These are phyloP conservation scores for Notolabrus celidotus DNA, from an alignment of 2,797 vertebrate genomes.

Conservation along the genomic window DNA sequence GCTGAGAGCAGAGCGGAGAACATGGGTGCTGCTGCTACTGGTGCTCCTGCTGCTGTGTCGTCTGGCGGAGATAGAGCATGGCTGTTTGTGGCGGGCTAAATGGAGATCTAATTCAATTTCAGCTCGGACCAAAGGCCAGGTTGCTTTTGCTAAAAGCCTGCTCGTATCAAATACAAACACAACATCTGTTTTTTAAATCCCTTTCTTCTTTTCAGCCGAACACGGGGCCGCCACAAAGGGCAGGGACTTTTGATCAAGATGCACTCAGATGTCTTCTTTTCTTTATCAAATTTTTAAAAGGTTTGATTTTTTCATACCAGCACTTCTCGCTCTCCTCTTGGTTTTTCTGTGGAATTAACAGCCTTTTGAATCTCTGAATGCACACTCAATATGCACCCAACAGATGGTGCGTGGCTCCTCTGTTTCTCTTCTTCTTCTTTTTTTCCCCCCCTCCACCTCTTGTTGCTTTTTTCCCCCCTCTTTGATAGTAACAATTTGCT, in stretches of 20 bases:
- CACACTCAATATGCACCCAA: conserved; percentile 62
- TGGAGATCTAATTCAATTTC: conserved; percentile 72
- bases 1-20: conserved; percentile 32
- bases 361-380: conserved; percentile 59
- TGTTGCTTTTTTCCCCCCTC: conserved; percentile 40
- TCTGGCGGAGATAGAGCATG: too few species aligned
- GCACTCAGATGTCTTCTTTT: neutral
- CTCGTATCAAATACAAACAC: conserved; percentile 56
- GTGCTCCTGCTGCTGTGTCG: neutral
- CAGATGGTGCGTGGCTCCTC: conserved; percentile 72
- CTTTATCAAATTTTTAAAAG: conserved; percentile 36
- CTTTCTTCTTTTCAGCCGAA: conserved; percentile 42
- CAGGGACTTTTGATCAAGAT: conserved; percentile 17
- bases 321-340: conserved; percentile 18
- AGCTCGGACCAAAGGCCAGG: conserved; percentile 58
- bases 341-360: conserved; percentile 43
- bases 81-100: conserved; percentile 55
- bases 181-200: conserved; percentile 33
- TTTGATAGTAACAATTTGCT: conserved; percentile 63
- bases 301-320: conserved; percentile 22
- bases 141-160: conserved; percentile 55
- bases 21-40: conserved; percentile 14
- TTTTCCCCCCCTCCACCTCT: conserved; percentile 10
- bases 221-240: conserved; percentile 18
- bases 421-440: conserved; percentile 44